Conservation (phyloP, 2,888 invertebrate genomes). For the Drosophila eohydei region DNA sequence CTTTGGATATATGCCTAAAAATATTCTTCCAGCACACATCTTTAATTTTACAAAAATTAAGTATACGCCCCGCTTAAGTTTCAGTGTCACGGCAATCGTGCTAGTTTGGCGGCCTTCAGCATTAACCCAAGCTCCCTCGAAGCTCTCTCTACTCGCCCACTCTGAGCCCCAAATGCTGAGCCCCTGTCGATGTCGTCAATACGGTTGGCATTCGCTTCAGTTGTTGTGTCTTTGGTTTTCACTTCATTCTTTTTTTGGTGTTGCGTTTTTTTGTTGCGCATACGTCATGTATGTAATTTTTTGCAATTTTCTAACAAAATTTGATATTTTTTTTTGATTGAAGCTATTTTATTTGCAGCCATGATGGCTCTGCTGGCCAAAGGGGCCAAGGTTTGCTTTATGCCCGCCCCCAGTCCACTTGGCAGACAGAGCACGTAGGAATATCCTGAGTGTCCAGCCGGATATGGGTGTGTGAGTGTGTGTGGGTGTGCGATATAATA, state of each 20-base stretch:
- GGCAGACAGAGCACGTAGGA: constrained; percentile 70
- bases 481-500: constrained; percentile 71
- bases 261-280: constrained; percentile 46
- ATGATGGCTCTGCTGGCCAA: constrained; percentile 41
- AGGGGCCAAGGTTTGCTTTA: constrained; percentile 46
- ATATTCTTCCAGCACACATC: background rate
- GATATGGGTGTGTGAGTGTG: constrained; percentile 30
- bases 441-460: constrained; percentile 70
- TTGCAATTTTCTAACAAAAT: constrained; percentile 79
- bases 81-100: constrained; percentile 23
- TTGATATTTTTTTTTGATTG: constrained; percentile 61
- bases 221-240: constrained; percentile 36
- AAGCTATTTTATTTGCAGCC: constrained; percentile 64
- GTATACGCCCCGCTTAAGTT: background rate
- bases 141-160: background rate
- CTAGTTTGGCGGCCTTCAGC: constrained; percentile 50
- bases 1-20: no score
- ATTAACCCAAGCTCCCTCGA: constrained; percentile 57
- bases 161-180: background rate
- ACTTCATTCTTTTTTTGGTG: constrained; percentile 5
- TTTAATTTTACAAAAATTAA: constrained; percentile 1
- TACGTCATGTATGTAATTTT: constrained; percentile 76
- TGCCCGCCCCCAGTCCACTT: constrained; percentile 41
- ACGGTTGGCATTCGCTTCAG: constrained; percentile 10
- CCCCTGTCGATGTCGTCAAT: constrained; percentile 27